Evolutionary conservation across 2,797 vertebrate genomes (phyloP), one percentile per base, ranked within the genome.

Genomic region (Lepidocolaptes lacrymiger): DNA sequence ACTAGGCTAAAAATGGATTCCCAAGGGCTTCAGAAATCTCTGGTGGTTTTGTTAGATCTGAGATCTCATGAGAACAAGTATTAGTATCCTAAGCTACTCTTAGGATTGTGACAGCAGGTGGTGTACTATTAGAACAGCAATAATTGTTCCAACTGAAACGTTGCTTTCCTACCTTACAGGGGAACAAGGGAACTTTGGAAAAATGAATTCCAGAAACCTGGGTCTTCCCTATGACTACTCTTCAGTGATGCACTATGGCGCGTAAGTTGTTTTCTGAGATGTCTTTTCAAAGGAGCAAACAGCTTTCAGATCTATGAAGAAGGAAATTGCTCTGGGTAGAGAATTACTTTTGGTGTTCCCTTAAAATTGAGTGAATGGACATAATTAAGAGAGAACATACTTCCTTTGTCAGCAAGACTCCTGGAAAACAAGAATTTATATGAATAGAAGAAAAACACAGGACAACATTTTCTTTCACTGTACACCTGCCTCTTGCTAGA

Each of bases 241-340:
- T 62, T 99, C 99, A 63, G 98, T 99, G 92, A 99, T 99, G 98
- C 99, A 99, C 96, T 99, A 98, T 75, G 99, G 99, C 79, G 98
- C 97, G 98, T 99, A 98, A 97, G 98, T 79, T 71, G 36, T 54
- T 84, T 36, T 58, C 37, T 4, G 37, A 51, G 18, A 17, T 49
- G 21, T 21, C 28, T 58, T 84, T 85, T 76, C 68, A 90, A 85
- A 78, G 46, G 12, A 41, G 18, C n/a, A 76, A 82, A 64, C 51
- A 77, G 14, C 62, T 69, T 66, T 77, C 48, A 58, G 68, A 36
- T 27, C 32, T 79, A 66, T 61, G 56, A 79, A 82, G 51, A 86
- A 51, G 19, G 24, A 88, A 88, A 58, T n/a, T 93, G 26, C 30
- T 91, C 12, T 89, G 34, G 81, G 26, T 36, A 88, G 41, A 32